Evolutionary conservation across 2,888 invertebrate genomes (phyloP).

Genomic region (Artemia sp.): DNA sequence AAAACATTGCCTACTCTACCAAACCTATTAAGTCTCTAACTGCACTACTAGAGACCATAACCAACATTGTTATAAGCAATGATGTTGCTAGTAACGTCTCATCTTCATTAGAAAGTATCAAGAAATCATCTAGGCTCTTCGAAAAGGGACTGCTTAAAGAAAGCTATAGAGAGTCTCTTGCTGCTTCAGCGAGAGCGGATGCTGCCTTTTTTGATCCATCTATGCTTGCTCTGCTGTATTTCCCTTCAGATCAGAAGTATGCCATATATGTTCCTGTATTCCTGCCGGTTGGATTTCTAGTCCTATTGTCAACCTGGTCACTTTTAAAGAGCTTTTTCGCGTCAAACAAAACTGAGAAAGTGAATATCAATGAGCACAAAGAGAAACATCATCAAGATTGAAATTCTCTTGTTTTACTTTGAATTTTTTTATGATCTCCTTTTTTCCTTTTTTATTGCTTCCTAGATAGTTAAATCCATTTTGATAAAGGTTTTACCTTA

Average conservation of each 20-base stretch:
- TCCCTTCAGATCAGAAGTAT: slow-evolving; percentile 97
- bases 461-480: no score
- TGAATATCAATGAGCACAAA: neutral
- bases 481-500: no score
- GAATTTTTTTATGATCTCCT: no score
- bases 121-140: slow-evolving; percentile 27
- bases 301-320: slow-evolving; percentile 53
- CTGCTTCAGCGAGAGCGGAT: slow-evolving; percentile 64
- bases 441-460: no score
- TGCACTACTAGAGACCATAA: slow-evolving; percentile 56
- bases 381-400: neutral
- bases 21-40: slow-evolving; percentile 29
- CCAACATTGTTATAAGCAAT: slow-evolving; percentile 87
- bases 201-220: slow-evolving; percentile 85
- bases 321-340: slow-evolving; percentile 29
- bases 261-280: slow-evolving; percentile 96
- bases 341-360: neutral
- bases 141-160: slow-evolving; percentile 39
- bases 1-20: neutral
- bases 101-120: slow-evolving; percentile 40
- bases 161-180: slow-evolving; percentile 53
- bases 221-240: slow-evolving; percentile 77
- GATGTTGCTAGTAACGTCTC: slow-evolving; percentile 47
- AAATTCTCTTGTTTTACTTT: neutral
- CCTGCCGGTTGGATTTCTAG: slow-evolving; percentile 84